Percentiles rank a stretch among this genome's conserved stretches.
Conservation (phyloP, 1,140 invertebrate species). For the Vollenhovia emeryi region DNA sequence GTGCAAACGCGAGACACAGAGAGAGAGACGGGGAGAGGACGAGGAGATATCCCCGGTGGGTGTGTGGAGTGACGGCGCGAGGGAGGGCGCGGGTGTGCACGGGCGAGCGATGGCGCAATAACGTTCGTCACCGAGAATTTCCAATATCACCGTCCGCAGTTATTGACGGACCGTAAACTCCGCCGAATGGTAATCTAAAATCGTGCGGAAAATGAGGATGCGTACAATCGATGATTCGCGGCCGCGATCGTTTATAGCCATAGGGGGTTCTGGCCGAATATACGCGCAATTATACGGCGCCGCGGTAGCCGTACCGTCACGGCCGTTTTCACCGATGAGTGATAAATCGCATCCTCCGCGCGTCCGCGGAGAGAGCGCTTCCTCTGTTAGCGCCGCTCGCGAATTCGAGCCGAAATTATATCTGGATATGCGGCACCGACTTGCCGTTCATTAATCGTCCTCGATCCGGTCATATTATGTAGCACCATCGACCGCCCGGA, state of each 20-base stretch:
- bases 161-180: constrained; percentile 70
- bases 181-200: constrained; percentile 70
- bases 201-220: constrained; percentile 73
- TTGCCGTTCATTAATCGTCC: constrained; percentile 64
- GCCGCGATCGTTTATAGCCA: constrained; percentile 55
- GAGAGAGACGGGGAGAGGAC: background rate
- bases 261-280: constrained; percentile 40
- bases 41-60: background rate
- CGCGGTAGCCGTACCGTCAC: constrained; percentile 59
- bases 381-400: background rate
- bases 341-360: constrained; percentile 64
- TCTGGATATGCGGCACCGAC: constrained; percentile 48
- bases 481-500: constrained; percentile 25
- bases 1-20: no score
- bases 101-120: constrained; percentile 47
- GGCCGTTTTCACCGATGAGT: constrained; percentile 68
- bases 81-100: background rate
- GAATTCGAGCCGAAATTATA: constrained; percentile 62
- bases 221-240: constrained; percentile 61
- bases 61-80: background rate
- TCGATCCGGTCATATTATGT: constrained; percentile 31
- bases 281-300: constrained; percentile 66
- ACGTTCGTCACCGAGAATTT: constrained; percentile 55
- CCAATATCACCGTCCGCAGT: constrained; percentile 61
- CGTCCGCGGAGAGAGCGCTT: constrained; percentile 4